These are phyloP conservation scores for Acromyrmex charruanus DNA, from an alignment of 1,140 invertebrate genomes.

Conservation along the genomic window DNA sequence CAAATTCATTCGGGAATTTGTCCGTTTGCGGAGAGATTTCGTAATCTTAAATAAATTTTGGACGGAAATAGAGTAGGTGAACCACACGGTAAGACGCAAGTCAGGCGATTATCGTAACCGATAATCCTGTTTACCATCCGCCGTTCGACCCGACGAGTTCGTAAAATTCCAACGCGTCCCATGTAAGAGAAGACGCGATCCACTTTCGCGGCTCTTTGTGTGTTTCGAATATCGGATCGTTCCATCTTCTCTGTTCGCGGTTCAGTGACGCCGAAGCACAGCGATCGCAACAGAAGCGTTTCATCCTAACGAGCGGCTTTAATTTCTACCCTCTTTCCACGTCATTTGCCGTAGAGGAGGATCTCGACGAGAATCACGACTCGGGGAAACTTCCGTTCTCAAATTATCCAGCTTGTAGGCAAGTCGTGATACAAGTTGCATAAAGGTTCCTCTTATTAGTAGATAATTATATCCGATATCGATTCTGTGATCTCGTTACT, in stretches of 20 bases:
- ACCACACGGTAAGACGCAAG: background rate
- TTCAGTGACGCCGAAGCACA: slow-evolving; percentile 56
- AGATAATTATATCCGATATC: background rate
- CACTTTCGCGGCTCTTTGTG: slow-evolving; percentile 66
- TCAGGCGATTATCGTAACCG: slow-evolving; percentile 12
- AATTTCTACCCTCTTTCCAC: slow-evolving; percentile 75
- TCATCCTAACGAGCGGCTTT: slow-evolving; percentile 74
- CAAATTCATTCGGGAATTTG: slow-evolving; percentile 11
- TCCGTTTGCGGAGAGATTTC: background rate
- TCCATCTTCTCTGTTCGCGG: slow-evolving; percentile 56
- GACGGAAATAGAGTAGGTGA: background rate
- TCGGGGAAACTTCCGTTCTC: slow-evolving; percentile 59
- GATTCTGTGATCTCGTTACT: background rate
- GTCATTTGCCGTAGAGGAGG: slow-evolving; percentile 70
- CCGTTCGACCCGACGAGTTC: slow-evolving; percentile 21
- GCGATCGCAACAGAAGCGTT: slow-evolving; percentile 60
- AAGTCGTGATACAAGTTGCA: slow-evolving; percentile 19
- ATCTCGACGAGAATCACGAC: slow-evolving; percentile 69
- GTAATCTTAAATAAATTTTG: background rate
- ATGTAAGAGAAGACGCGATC: slow-evolving; percentile 64
- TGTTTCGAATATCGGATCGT: slow-evolving; percentile 70
- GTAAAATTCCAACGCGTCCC: slow-evolving; percentile 58
- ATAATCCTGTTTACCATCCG: slow-evolving; percentile 27
- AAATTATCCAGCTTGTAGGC: slow-evolving; percentile 60
- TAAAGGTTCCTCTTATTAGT: slow-evolving; percentile 24